Evolutionary conservation across 2,888 invertebrate species (phyloP), one percentile per base, ranked within the genome.

Genomic region (Acronicta aceris): DNA sequence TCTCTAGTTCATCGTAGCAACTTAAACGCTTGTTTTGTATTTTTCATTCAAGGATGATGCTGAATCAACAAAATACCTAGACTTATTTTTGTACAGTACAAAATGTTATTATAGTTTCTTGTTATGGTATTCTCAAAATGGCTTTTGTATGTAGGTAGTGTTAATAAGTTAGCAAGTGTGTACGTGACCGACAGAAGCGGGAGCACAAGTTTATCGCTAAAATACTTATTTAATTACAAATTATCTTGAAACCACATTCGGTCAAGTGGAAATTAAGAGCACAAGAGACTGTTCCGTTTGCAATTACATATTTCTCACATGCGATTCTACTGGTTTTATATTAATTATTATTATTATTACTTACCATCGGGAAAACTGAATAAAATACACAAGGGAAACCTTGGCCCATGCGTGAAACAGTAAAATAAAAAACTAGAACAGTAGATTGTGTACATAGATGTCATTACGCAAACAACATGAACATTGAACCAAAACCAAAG

Each of bases 221-320:
- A 64, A 75, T 73, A 78, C 81, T 75, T 78, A 76, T 82, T 75
- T 79, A 76, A 77, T 81, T 77, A 76, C 67, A 60, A 64, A 64
- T 65, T 59, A 69, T 66, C 59, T 65, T 49, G 40, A 46, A 61
- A 65, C 65, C 33, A 51, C 65, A 60, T 9, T 71, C 55, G 54
- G 48, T 65, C 58, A 61, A 73, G 50, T 59, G 47, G 40, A 60
- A 64, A 57, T 65, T 30, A 59, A 50, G 52, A 61, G 21, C 55
- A 21, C 33, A 33, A 9, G 48, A 17, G 17, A 25, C 30, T 30
- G 59, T 62, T 71, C 60, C 21, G 13, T 71, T 43, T 27, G 62
- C n/a, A 48, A 55, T 42, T 46, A 30, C 49, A 25, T 5, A 27
- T 30, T 30, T 30, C 1, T 30, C 2, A 30, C 10, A 30, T 10